These are phyloP conservation scores for Acronicta alni DNA, from an alignment of 2,888 invertebrate genomes.

Conservation along the genomic window DNA sequence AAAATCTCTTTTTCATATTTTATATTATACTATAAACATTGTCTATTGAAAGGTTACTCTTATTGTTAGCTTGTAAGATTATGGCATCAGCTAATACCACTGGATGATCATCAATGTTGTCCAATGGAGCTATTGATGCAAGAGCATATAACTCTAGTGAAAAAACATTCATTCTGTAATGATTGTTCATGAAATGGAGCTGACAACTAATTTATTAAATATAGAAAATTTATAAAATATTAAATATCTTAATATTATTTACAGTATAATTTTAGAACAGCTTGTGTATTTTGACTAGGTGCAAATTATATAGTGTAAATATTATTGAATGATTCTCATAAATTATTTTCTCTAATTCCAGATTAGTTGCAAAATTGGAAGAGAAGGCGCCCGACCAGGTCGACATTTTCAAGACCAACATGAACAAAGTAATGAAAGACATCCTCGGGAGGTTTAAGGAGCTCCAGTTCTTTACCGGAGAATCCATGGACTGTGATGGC, in stretches of 20 bases:
- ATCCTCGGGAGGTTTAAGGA: slow-evolving; percentile 97
- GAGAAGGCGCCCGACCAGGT: slow-evolving; percentile 95
- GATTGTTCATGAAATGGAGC: slow-evolving; percentile 84
- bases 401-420: slow-evolving; percentile 96
- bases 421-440: slow-evolving; percentile 98
- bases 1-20: too few species aligned
- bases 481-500: slow-evolving; percentile 97
- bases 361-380: slow-evolving; percentile 94
- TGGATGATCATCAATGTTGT: slow-evolving; percentile 70
- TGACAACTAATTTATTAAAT: slow-evolving; percentile 63
- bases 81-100: slow-evolving; percentile 82
- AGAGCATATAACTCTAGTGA: slow-evolving; percentile 81
- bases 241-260: too few species aligned
- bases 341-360: slow-evolving; percentile 78
- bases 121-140: slow-evolving; percentile 81
- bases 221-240: too few species aligned
- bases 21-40: neutral
- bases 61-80: neutral
- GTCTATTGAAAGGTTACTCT: neutral
- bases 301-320: neutral
- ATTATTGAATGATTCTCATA: neutral
- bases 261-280: too few species aligned
- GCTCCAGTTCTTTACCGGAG: slow-evolving; percentile 97
- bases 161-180: slow-evolving; percentile 83
- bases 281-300: neutral